Percentiles rank a stretch among this genome's conserved stretches.
phyloP scores from a whole-genome alignment of 2,113 vertebrate species.

The Lophochroa leadbeateri region DNA sequence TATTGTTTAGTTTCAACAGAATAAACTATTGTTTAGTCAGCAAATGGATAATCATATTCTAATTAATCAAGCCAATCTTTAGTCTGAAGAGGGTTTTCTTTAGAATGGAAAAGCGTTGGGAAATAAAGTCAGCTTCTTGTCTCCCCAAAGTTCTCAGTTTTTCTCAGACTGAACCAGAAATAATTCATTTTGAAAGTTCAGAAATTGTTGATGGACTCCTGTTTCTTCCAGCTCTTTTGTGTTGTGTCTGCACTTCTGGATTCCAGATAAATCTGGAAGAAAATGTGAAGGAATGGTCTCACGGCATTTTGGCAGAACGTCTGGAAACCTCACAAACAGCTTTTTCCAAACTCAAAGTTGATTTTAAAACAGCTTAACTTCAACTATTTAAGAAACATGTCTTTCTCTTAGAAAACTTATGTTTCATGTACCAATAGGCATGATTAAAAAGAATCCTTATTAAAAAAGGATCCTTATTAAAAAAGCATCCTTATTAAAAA shows the following conservation, averaged over 20 bases:
- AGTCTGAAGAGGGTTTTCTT: conserved; percentile 23
- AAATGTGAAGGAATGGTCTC: conserved; percentile 48
- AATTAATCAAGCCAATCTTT: conserved; percentile 27
- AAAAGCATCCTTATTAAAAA: not conserved
- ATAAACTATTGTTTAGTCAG: conserved; percentile 32
- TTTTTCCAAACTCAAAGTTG: conserved; percentile 38
- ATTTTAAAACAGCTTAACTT: not conserved
- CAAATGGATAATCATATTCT: not conserved
- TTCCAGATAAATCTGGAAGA: conserved; percentile 62
- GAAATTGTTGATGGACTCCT: conserved; percentile 43
- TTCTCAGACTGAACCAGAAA: conserved; percentile 30
- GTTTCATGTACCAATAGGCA: not conserved
- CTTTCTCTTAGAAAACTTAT: not conserved
- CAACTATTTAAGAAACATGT: not conserved
- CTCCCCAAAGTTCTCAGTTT: not conserved
- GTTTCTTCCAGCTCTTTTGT: conserved; percentile 42
- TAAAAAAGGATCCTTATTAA: not conserved
- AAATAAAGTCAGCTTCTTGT: conserved; percentile 29
- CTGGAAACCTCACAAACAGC: conserved; percentile 41
- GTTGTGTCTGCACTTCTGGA: conserved; percentile 32
- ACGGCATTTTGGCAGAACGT: conserved; percentile 44
- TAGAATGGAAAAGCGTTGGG: conserved; percentile 31
- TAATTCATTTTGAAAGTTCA: conserved; percentile 29
- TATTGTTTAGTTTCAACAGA: conserved; percentile 13
- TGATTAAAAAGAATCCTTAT: not conserved